A percentile compares a stretch with the other conserved stretches of the same genome.
Conservation (phyloP, 1,140 invertebrate genomes). For the Leptestheria dahalacensis region DNA sequence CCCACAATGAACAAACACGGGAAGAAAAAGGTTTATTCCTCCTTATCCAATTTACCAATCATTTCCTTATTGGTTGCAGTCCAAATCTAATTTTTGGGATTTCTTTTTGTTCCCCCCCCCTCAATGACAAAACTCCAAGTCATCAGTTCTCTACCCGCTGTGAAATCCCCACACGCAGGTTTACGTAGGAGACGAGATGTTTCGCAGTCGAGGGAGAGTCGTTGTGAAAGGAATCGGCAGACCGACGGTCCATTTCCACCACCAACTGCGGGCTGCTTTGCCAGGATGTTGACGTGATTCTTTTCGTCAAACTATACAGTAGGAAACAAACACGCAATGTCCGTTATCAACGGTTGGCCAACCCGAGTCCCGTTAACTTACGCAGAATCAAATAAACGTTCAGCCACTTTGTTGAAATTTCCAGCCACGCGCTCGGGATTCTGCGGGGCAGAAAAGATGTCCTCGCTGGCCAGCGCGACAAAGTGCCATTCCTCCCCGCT, state of each 20-base stretch:
- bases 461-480: conserved; percentile 9
- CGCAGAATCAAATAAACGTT: conserved; percentile 15
- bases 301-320: conserved; percentile 7
- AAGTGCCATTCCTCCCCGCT: conserved; percentile 16
- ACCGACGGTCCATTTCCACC: conserved; percentile 15
- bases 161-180: conserved; percentile 8
- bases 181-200: conserved; percentile 15
- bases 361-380: neutral
- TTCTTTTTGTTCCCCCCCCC: neutral
- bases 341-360: neutral
- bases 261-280: conserved; percentile 9
- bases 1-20: neutral
- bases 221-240: conserved; percentile 14
- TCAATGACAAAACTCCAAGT: neutral
- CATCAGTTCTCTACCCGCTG: conserved; percentile 1
- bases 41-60: neutral
- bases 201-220: conserved; percentile 14
- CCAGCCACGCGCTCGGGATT: conserved; percentile 4
- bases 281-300: conserved; percentile 10
- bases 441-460: conserved; percentile 14
- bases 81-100: neutral
- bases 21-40: neutral
- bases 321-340: neutral
- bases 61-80: neutral
- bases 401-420: conserved; percentile 11